A percentile compares a stretch with the other conserved stretches of the same genome.
These are phyloP conservation scores for Zingel zingel DNA, from an alignment of 2,113 vertebrate species.

Conservation along the genomic window DNA sequence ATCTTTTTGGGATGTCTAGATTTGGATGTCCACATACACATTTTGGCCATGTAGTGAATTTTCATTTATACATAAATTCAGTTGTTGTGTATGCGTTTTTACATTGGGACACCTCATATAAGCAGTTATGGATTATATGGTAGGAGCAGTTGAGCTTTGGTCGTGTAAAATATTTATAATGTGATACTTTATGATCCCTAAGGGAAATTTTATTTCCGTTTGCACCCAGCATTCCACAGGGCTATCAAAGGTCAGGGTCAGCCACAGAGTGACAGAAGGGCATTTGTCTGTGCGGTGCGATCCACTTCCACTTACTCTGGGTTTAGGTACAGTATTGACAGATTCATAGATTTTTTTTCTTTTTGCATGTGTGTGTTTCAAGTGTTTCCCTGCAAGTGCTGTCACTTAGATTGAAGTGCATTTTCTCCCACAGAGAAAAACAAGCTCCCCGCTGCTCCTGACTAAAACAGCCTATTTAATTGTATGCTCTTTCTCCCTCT, in stretches of 20 bases:
- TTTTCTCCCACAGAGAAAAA: slow-evolving; percentile 40
- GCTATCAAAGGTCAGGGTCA: slow-evolving; percentile 37
- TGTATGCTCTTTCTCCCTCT: not conserved
- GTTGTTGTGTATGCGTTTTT: not conserved
- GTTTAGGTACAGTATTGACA: slow-evolving; percentile 25
- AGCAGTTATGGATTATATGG: slow-evolving; percentile 4
- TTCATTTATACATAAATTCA: too few relatives aligned
- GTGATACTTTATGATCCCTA: slow-evolving; percentile 42
- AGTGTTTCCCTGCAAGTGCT: not conserved
- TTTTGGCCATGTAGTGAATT: not conserved
- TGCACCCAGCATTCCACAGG: not conserved
- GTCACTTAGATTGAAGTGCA: slow-evolving; percentile 30
- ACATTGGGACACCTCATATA: not conserved
- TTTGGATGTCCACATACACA: not conserved
- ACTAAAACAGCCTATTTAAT: slow-evolving; percentile 28
- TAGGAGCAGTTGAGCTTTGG: not conserved
- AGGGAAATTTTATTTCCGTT: slow-evolving; percentile 18
- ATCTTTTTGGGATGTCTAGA: not conserved
- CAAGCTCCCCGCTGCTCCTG: slow-evolving; percentile 31
- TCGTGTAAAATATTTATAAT: slow-evolving; percentile 1
- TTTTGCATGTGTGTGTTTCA: not conserved
- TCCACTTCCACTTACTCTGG: slow-evolving; percentile 2
- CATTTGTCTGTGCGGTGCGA: not conserved
- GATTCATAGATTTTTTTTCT: slow-evolving; percentile 15
- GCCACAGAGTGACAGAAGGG: not conserved